phyloP scores from a whole-genome alignment of 2,113 vertebrate genomes.

The Puffinus mauretanicus region DNA sequence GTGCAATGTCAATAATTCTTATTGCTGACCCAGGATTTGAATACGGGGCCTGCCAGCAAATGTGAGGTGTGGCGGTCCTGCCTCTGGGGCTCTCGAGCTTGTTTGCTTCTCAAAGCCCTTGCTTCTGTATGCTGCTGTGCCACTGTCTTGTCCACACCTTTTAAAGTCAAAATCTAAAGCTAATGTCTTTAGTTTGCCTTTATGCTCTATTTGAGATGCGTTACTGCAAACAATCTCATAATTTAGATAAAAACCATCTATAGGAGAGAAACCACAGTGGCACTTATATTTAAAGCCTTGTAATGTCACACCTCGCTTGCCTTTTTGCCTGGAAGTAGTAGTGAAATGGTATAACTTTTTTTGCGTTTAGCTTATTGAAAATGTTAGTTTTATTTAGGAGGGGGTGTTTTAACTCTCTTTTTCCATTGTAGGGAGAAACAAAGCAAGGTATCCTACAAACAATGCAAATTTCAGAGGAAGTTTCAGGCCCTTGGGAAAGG shows the following conservation, averaged over 20 bases:
- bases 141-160: not conserved
- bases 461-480: not conserved
- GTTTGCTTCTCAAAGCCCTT: not conserved
- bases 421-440: not conserved
- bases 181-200: not conserved
- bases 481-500: not conserved
- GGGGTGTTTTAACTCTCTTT: not conserved
- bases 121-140: not conserved
- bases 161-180: not conserved
- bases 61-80: not conserved
- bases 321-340: not conserved
- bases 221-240: not conserved
- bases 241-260: not conserved
- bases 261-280: not conserved
- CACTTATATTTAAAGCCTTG: not conserved
- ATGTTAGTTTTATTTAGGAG: not conserved
- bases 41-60: not conserved
- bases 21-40: not conserved
- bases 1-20: not conserved
- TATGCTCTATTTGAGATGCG: not conserved
- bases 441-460: not conserved
- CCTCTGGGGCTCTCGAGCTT: rapidly evolving
- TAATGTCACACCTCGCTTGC: not conserved
- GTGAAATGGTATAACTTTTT: not conserved
- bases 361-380: not conserved